Evolutionary conservation across 2,797 vertebrate genomes (phyloP).

Genomic region (Falco peregrinus): DNA sequence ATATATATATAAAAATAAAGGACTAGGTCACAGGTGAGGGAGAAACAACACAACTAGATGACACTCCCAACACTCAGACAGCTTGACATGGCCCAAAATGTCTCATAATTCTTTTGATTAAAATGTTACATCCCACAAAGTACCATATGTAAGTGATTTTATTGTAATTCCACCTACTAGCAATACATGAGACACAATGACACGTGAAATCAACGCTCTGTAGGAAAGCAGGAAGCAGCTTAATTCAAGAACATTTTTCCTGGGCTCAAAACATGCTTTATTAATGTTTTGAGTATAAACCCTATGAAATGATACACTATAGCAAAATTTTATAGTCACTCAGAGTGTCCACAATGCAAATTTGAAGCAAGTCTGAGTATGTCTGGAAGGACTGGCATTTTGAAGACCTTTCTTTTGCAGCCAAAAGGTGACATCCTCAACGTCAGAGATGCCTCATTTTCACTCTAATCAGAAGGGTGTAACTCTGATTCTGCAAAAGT

Average conservation of each 20-base stretch:
- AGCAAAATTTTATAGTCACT: neutral
- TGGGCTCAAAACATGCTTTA: neutral
- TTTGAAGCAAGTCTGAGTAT: neutral
- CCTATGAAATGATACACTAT: accelerated
- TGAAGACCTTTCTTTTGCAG: neutral
- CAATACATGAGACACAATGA: neutral
- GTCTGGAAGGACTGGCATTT: neutral
- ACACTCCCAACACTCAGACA: neutral
- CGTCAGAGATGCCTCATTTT: neutral
- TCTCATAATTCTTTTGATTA: neutral
- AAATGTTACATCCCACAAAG: neutral
- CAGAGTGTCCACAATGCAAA: neutral
- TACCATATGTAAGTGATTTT: neutral
- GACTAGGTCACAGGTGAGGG: neutral
- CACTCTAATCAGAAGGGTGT: neutral
- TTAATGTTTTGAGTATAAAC: neutral
- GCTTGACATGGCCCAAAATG: neutral
- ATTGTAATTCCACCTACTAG: neutral
- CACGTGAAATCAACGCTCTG: neutral
- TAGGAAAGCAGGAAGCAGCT: neutral
- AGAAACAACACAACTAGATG: neutral
- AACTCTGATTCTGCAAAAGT: neutral
- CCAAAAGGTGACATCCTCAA: neutral
- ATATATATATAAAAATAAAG: neutral
- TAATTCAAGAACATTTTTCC: neutral